Base-by-base conservation (phyloP, 1,140 invertebrate genomes). In the Drosophila pseudoobscura region DNA sequence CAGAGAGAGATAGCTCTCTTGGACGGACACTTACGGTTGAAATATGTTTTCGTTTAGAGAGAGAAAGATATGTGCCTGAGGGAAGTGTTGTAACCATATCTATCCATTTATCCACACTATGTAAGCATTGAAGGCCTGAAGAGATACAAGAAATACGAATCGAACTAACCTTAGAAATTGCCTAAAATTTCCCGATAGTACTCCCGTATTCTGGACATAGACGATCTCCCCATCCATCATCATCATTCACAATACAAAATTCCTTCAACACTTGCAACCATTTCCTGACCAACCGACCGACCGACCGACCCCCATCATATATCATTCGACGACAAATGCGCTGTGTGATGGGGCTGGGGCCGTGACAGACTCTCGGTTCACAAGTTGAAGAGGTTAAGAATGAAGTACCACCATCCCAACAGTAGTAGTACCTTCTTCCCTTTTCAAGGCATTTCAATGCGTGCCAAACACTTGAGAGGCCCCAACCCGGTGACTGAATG, bases 301-400 rank as follows among this genome's bases (percentile, higher is more conserved):
- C 24, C 24, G 24, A 26, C 24, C 24, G 15, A 53, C 22, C 63
- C 69, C 65, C 65, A 69, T 69, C 65, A 69, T 69, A 29, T 43
- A 64, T 69, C 65, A 69, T 69, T 69, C 63, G 51, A 69, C n/a
- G 63, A 69, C 65, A 69, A 69, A 69, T 53, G 51, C 69, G 65
- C 11, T 66, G 64, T 58, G 43, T 35, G 59, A 15, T 24, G 20
- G 45, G 50, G 63, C 17, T 50, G 47, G n/a, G 39, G 62, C 17
- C 26, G 51, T 43, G 63, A 26, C 45, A 22, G 50, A 54, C 50
- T 44, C 63, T 69, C 69, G 56, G 65, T 57, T 69, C 65, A 29
- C 45, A 69, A 69, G 65, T 69, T 69, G 65, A 69, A 69, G 65
- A 69, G 65, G 65, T 69, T 69, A 69, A 69, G 64, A 69, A 69